Base-by-base conservation (phyloP, 2,888 invertebrate genomes). In the Cordilura impudica region DNA sequence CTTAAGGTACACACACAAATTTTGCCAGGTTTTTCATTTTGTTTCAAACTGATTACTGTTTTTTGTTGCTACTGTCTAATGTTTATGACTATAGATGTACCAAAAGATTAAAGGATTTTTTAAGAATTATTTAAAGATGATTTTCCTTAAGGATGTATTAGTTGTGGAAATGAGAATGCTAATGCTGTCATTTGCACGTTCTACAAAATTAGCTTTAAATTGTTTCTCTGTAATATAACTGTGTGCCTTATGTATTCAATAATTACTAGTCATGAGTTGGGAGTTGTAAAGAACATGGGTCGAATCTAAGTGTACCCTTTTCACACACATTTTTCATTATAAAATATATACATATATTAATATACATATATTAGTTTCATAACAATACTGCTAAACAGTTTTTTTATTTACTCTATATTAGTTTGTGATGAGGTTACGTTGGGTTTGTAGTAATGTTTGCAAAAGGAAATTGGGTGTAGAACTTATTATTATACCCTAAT, bases 161-260 rank as follows among this genome's bases (percentile, higher is more conserved):
- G 5, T 18, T 31, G n/a, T n/a, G 7, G 2, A 1, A n/a, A 53
- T 45, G 19, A 53, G 26, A 51, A 49, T 67, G 47, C n/a, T 18
- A 56, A 47, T 8, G 35, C 43, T 60, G 60, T 78, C 47, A 54
- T 70, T 73, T 65, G 63, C 69, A 73, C 58, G 58, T 73, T 45
- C 65, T 58, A 53, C 60, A 43, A 31, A 65, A 65, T 78, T 70
- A 78, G 58, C 53, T 66, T 35, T 72, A 67, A 61, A 23, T 69
- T 70, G 29, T 18, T 35, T 5, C 12, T 16, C 10, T 8, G 16
- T 26, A 5, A n/a, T n/a, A 39, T 3, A 39, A 39, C 12, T 39
- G 16, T 14, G 16, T 14, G 7, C 8, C 19, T 29, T 18, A 54
- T 31, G 29, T 58, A 14, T 43, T 23, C 19, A 21, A 58, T 58